Evolutionary conservation across 2,797 vertebrate species (phyloP).

Genomic region (Microcaecilia unicolor): DNA sequence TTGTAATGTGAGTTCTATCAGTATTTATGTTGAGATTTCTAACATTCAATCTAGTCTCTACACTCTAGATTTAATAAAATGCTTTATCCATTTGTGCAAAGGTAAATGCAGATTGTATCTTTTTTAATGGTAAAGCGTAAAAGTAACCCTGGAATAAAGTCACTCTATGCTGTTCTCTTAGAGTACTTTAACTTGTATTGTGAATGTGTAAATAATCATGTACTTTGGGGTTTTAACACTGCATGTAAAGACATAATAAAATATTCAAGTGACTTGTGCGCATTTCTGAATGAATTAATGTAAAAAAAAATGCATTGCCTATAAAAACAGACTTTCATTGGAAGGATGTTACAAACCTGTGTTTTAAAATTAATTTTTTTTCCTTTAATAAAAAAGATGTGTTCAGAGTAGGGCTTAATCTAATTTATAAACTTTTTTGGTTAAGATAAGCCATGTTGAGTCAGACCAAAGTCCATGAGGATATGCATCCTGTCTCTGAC

Average conservation of each 20-base stretch:
- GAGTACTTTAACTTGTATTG: constrained; percentile 97
- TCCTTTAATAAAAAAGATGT: no score
- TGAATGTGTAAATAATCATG: constrained; percentile 98
- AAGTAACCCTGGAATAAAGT: constrained; percentile 75
- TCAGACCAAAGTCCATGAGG: no score
- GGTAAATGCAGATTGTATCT: constrained; percentile 80
- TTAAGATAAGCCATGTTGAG: no score
- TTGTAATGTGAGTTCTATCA: constrained; percentile 82
- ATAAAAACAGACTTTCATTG: no score
- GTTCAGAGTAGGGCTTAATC: no score
- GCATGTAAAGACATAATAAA: constrained; percentile 99
- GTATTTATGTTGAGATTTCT: constrained; percentile 88
- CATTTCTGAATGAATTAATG: no score
- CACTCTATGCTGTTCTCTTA: constrained; percentile 81
- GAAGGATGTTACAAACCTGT: no score
- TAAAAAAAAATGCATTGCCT: no score
- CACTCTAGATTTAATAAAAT: constrained; percentile 77
- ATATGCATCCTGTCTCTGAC: no score
- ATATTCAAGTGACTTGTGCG: constrained; percentile 69
- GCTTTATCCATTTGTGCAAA: constrained; percentile 81
- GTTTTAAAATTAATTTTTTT: no score
- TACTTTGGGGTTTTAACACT: constrained; percentile 94
- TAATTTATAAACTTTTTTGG: no score
- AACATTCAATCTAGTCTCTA: constrained; percentile 83
- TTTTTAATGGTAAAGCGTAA: constrained; percentile 88